A percentile compares a stretch with the other conserved stretches of the same genome.
Conservation (phyloP, 2,797 vertebrate species). For the Chloroceryle amazona region DNA sequence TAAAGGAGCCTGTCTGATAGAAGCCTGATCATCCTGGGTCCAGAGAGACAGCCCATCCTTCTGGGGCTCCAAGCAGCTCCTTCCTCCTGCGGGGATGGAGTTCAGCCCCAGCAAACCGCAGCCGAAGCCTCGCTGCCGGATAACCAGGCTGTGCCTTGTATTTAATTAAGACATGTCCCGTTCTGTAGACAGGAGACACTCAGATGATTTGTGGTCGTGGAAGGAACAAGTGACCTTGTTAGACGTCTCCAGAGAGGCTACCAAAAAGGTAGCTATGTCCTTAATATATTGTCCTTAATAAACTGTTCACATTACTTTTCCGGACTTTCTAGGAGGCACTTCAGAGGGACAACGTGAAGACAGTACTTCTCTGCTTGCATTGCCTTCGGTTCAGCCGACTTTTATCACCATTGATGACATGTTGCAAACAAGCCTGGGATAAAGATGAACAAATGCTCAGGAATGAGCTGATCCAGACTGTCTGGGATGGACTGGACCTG, state of each 20-base stretch:
- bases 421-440: not conserved
- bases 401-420: slow-evolving; percentile 18
- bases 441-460: not conserved
- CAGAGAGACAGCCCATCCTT: not conserved
- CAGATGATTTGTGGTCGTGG: not conserved
- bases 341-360: not conserved
- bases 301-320: not conserved
- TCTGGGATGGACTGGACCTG: not conserved
- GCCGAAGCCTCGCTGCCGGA: accelerated
- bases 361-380: slow-evolving; percentile 9
- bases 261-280: not conserved
- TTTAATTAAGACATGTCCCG: not conserved
- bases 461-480: not conserved
- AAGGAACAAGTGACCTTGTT: not conserved
- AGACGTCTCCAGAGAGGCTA: not conserved
- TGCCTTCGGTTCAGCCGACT: not conserved
- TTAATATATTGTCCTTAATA: not conserved
- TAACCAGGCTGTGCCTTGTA: not conserved
- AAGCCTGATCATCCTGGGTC: not conserved
- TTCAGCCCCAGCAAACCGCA: accelerated
- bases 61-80: accelerated
- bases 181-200: not conserved
- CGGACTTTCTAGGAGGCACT: not conserved
- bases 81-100: accelerated
- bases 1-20: not conserved